Evolutionary conservation across 2,113 vertebrate species (phyloP).

Genomic region (Megatriorchis doriae): DNA sequence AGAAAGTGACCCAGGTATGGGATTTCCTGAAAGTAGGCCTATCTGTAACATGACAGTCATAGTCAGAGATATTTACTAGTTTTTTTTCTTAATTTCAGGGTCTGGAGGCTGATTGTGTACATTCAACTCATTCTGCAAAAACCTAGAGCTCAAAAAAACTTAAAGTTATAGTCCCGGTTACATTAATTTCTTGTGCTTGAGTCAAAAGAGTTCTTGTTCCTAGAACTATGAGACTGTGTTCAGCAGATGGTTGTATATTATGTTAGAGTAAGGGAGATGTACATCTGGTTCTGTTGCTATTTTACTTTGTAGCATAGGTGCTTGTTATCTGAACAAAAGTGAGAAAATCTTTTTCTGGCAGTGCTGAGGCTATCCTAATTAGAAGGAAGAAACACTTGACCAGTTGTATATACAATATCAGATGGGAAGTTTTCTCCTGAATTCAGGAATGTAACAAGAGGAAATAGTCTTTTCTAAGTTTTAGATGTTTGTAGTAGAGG

Average conservation of each 20-base stretch:
- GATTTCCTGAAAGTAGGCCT: background rate
- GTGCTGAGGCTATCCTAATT: background rate
- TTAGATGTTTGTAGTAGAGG: background rate
- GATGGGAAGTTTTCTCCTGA: background rate
- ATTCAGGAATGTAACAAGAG: background rate
- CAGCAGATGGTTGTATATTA: rapidly evolving
- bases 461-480: background rate
- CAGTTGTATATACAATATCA: background rate
- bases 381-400: background rate
- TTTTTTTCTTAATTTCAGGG: background rate
- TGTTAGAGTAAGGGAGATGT: background rate
- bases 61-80: background rate
- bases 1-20: background rate
- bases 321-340: background rate
- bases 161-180: rapidly evolving
- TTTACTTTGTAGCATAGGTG: background rate
- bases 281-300: background rate
- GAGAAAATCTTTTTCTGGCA: background rate
- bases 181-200: background rate
- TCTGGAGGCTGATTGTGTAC: background rate
- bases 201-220: background rate
- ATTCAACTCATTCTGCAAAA: background rate
- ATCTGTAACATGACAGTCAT: background rate
- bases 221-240: background rate
- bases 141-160: background rate